A percentile compares a stretch with the other conserved stretches of the same genome.
Conservation (phyloP, 2,113 vertebrate species). For the Oceanodroma tethys region DNA sequence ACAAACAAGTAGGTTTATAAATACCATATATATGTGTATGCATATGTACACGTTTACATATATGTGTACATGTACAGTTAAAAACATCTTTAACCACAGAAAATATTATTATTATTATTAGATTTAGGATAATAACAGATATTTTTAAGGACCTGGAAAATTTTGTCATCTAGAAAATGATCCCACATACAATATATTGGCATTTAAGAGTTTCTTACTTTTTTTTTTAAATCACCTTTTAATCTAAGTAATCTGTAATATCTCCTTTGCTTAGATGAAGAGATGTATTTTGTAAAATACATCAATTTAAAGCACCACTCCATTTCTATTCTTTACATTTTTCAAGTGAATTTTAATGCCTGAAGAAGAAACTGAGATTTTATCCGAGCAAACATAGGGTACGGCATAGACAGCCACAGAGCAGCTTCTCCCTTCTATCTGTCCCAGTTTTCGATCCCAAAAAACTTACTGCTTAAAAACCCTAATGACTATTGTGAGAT, state of each 20-base stretch:
- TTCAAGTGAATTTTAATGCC: background rate
- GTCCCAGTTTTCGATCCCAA: background rate
- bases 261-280: background rate
- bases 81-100: background rate
- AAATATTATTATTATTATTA: background rate
- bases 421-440: background rate
- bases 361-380: background rate
- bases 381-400: background rate
- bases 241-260: background rate
- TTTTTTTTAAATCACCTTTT: background rate
- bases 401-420: background rate
- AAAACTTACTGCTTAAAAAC: background rate
- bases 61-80: background rate
- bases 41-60: background rate
- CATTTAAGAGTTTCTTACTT: background rate
- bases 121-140: background rate
- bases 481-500: background rate
- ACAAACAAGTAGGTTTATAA: background rate
- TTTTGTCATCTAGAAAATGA: background rate
- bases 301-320: background rate
- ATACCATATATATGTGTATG: background rate
- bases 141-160: background rate
- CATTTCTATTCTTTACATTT: background rate
- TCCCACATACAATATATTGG: background rate
- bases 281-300: background rate